phyloP scores from a whole-genome alignment of 2,888 invertebrate genomes.

The Phorcus lineatus region DNA sequence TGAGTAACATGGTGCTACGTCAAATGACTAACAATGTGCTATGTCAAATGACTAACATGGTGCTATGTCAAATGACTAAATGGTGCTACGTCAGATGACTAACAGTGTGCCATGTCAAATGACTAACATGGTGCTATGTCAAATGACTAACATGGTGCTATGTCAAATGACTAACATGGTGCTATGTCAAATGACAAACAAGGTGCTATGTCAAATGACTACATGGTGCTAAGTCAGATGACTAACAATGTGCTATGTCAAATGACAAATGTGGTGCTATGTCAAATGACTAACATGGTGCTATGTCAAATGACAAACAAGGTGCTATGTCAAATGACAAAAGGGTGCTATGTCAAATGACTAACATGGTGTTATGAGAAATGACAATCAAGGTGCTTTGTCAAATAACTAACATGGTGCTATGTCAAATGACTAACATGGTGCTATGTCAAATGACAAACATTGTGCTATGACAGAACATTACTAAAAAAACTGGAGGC shows the following conservation, averaged over 20 bases:
- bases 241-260: neutral
- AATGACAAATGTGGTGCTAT: neutral
- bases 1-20: neutral
- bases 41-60: neutral
- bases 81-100: no score
- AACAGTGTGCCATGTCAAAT: neutral
- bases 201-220: no score
- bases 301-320: neutral
- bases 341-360: no score
- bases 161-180: neutral
- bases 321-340: no score
- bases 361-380: no score
- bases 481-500: no score
- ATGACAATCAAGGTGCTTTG: no score
- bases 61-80: no score
- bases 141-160: neutral
- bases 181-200: neutral
- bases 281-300: neutral
- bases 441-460: no score
- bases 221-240: no score
- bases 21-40: neutral
- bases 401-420: no score
- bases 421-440: no score
- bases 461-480: neutral
- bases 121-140: neutral